Evolutionary conservation across 1,140 invertebrate genomes (phyloP), one percentile per base, ranked within the genome.

Genomic region (Vanessa atalanta): DNA sequence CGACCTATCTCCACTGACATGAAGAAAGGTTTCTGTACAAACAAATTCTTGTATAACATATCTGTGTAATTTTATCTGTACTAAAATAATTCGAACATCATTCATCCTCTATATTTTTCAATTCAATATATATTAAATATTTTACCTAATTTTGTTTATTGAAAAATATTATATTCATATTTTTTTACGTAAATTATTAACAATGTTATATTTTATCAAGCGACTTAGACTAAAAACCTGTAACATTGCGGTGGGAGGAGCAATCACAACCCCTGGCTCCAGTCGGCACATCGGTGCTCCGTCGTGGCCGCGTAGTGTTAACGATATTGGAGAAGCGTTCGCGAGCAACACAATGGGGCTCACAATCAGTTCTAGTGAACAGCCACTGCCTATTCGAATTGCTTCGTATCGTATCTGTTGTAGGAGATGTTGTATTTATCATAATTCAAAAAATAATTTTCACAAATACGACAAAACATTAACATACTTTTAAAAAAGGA

Each of bases 11-110:
- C 86, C 65, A 91, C 73, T 0, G 89, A 89, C 74, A 91, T 82
- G 81, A 86, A 91, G 80, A 89, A 89, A n/a, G 89, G 86, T 76
- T 86, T 86, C 89, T 91, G 78, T 1, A 74, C 12, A 16, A 65
- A 57, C 3, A 50, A 23, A 53, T 2, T 0, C 8, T 53, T 15
- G 7, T n/a, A 16, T n/a, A 9, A 53, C 5, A 1, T 2, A 31
- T 31, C 3, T 31, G 7, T 53, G 4, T 50, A 15, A n/a, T 48
- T 9, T 8, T 43, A 43, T 9, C 9, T 43, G 7, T 1, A 43
- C 37, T 43, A 43, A 9, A 43, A 43, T 43, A 43, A 43, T 43
- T 43, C 37, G 6, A 43, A 43, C 37, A 11, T 43, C 7, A 11
- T 9, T 9, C 3, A 0, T 9, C 26, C 6, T 9, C 37, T 9